These are phyloP conservation scores for Solenopsis invicta DNA, from an alignment of 1,140 invertebrate genomes.

Conservation along the genomic window DNA sequence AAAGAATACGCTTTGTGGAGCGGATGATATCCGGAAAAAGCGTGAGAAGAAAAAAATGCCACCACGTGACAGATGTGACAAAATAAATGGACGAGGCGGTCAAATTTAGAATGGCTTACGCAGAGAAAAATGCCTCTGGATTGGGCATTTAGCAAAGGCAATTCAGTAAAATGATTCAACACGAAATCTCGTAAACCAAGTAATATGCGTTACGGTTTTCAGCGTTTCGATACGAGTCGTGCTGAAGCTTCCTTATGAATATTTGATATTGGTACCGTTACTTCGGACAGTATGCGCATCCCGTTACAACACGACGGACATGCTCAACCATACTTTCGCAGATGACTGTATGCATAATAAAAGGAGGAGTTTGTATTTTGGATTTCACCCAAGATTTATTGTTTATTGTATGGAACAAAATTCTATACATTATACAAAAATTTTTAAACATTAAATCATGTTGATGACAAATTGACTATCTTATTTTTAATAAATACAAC, in stretches of 20 bases:
- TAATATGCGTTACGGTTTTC: constrained; percentile 45
- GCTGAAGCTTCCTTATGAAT: constrained; percentile 51
- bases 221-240: constrained; percentile 41
- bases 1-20: constrained; percentile 31
- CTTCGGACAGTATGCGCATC: constrained; percentile 32
- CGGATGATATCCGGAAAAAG: too few species aligned
- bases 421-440: not conserved
- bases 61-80: not conserved
- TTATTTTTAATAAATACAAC: not conserved
- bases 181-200: constrained; percentile 49
- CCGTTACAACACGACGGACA: constrained; percentile 31
- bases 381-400: not conserved
- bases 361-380: not conserved
- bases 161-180: constrained; percentile 44
- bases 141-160: constrained; percentile 3
- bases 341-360: constrained; percentile 33
- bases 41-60: not conserved
- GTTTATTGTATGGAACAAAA: not conserved
- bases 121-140: not conserved
- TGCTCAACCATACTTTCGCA: constrained; percentile 33
- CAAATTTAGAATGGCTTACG: not conserved
- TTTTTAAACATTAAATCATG: constrained; percentile 3
- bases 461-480: not conserved
- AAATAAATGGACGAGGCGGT: constrained; percentile 16
- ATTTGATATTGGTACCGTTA: constrained; percentile 54